Conservation (phyloP, 2,797 vertebrate genomes). For the Macropus fuliginosus region DNA sequence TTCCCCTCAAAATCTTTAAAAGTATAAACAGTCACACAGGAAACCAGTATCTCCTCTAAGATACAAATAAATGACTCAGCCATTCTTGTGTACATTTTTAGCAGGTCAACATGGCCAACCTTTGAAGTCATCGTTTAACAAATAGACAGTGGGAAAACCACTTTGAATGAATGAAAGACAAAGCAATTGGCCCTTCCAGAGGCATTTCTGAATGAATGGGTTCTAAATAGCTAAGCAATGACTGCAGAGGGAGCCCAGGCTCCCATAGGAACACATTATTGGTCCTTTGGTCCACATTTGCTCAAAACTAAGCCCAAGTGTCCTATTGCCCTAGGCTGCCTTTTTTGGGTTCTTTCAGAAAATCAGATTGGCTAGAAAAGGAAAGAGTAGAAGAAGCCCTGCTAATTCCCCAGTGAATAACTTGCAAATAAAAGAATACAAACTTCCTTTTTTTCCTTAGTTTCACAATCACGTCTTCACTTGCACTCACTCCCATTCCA, state of each 20-base stretch:
- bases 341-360: neutral
- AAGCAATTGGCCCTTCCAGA: neutral
- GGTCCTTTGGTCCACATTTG: rapidly evolving
- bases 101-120: conserved; percentile 46
- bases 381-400: conserved; percentile 40
- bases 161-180: conserved; percentile 15
- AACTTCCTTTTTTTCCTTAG: conserved; percentile 7
- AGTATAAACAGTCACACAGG: conserved; percentile 59
- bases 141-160: conserved; percentile 7
- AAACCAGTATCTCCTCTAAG: conserved; percentile 47
- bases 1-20: conserved; percentile 67
- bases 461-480: conserved; percentile 25
- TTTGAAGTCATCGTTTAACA: conserved; percentile 56
- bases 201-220: conserved; percentile 20
- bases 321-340: neutral
- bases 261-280: neutral
- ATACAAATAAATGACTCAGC: conserved; percentile 61
- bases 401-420: conserved; percentile 68
- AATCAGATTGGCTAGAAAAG: conserved; percentile 32
- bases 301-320: neutral
- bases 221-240: neutral
- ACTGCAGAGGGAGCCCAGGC: neutral
- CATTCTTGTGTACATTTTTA: conserved; percentile 2
- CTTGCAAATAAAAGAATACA: conserved; percentile 53
- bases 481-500: neutral